phyloP scores from a whole-genome alignment of 2,797 vertebrate genomes.

The Emydoidea blandingii region DNA sequence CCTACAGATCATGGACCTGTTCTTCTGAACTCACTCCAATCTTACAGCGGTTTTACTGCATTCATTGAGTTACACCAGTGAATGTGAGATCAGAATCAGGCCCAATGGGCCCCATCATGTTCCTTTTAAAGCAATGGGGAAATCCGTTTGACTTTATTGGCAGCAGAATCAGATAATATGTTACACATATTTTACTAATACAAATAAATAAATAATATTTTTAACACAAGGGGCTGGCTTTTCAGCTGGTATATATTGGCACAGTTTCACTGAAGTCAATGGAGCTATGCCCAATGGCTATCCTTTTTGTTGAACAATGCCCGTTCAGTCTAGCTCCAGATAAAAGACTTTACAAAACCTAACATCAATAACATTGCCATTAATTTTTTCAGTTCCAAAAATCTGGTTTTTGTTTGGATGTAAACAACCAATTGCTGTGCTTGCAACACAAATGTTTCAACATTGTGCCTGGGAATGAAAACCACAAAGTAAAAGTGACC shows the following conservation, averaged over 20 bases:
- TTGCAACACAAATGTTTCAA: neutral
- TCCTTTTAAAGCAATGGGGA: neutral
- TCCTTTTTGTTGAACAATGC: neutral
- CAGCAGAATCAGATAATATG: neutral
- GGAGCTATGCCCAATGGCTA: neutral
- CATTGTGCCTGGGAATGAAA: neutral
- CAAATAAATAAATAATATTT: neutral
- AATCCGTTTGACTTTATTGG: neutral
- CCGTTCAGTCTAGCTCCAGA: neutral
- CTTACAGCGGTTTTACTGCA: neutral
- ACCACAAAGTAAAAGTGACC: neutral
- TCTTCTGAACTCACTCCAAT: neutral
- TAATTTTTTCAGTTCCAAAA: neutral
- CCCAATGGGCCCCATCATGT: neutral
- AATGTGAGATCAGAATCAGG: neutral
- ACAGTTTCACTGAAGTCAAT: neutral
- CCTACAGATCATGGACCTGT: neutral
- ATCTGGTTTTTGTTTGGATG: neutral
- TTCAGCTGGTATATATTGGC: neutral
- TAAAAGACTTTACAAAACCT: neutral
- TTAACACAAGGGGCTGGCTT: neutral
- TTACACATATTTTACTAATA: neutral
- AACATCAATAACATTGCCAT: neutral
- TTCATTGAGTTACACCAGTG: neutral
- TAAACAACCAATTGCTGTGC: neutral